Evolutionary conservation across 2,797 vertebrate species (phyloP), one percentile per base, ranked within the genome.

Genomic region (Myotis vivesi): DNA sequence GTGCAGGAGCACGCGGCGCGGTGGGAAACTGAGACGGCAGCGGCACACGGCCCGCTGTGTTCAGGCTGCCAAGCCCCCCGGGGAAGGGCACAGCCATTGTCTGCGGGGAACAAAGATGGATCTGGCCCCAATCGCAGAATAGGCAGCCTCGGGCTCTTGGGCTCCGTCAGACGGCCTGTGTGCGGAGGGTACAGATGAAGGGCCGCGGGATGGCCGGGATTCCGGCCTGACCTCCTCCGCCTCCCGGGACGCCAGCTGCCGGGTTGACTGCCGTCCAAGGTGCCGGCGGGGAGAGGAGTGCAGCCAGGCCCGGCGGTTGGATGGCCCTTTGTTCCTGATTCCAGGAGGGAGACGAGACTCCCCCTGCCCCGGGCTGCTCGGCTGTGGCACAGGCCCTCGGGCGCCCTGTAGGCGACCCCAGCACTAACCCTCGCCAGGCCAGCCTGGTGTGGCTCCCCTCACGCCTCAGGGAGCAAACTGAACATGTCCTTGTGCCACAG

Each of bases 181-280:
- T 96, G 95, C 36, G 71, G 95, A 73, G 97, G 69, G 96, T 97
- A 73, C 97, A 97, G 95, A 97, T 97, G 94, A 97, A 91, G 96
- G 77, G 30, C 82, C 23, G 93, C 73, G 73, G 68, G 71, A 94
- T 30, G 87, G 95, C 95, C 84, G 44, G 95, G 81, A 53, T 76
- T 94, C 72, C 55, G 94, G 64, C 94, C 92, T 93, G 96, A 94
- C 97, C 96, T 79, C 83, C 96, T 96, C 92, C 96, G 93, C 53
- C 93, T 94, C 1, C 83, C 96, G 87, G 94, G 97, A 82, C 53
- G 92, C 92, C 96, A 97, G 95, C 95, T 97, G 96, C 96, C 30
- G 53, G 51, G 30, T 91, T 97, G 97, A 96, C 95, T 91, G 72
- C 20, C 64, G 95, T 95, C 97, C 97, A 97, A 95, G 84, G 88